phyloP scores from a whole-genome alignment of 2,113 vertebrate species.

The Callaeas wilsoni region DNA sequence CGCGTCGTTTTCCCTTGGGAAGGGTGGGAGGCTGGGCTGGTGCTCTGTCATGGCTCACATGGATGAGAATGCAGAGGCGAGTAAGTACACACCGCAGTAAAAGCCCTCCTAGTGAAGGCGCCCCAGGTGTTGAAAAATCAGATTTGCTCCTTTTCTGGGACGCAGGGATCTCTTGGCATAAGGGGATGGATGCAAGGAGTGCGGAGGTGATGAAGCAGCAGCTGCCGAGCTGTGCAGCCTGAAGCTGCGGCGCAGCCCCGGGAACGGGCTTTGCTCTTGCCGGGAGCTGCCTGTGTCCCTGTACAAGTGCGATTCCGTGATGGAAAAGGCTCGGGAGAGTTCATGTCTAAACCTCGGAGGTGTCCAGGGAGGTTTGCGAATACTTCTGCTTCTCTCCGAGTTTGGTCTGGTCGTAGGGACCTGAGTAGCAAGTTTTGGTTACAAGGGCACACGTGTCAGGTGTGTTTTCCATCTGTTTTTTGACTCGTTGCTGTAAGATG shows the following conservation, averaged over 20 bases:
- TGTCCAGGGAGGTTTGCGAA: not conserved
- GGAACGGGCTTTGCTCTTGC: rapidly evolving
- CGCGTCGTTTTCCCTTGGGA: not conserved
- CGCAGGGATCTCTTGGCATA: rapidly evolving
- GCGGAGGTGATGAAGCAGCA: not conserved
- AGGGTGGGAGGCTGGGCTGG: not conserved
- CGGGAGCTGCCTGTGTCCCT: not conserved
- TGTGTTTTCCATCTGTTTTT: not conserved
- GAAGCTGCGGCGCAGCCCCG: not conserved
- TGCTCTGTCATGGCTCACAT: not conserved
- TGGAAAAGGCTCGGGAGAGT: rapidly evolving
- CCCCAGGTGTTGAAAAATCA: not conserved
- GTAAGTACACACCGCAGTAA: rapidly evolving
- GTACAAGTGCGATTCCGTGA: rapidly evolving
- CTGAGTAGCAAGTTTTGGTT: not conserved
- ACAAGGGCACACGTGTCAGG: not conserved
- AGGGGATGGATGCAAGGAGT: not conserved
- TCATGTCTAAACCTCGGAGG: rapidly evolving
- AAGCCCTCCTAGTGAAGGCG: not conserved
- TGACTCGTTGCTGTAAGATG: not conserved
- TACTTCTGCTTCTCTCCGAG: not conserved
- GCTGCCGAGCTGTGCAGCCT: not conserved
- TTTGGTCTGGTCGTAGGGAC: not conserved
- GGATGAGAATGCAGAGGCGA: not conserved
- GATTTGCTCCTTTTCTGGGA: not conserved